Evolutionary conservation across 2,113 vertebrate species (phyloP).

Genomic region (Mobula hypostoma): DNA sequence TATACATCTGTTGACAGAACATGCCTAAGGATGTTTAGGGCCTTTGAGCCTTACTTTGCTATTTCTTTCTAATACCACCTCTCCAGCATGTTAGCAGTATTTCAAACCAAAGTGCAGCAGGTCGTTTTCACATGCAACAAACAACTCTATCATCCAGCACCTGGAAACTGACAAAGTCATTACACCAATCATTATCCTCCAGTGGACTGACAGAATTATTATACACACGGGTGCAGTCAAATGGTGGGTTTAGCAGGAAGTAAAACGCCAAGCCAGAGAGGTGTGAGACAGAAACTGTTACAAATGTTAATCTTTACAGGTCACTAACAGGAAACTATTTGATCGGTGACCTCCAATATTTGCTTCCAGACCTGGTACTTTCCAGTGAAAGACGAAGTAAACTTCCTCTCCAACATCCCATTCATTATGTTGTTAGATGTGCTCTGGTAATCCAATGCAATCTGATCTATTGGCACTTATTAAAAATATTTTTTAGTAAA

Average conservation of each 20-base stretch:
- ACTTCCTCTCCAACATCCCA: background rate
- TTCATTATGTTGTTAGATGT: background rate
- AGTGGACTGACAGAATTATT: slow-evolving; percentile 21
- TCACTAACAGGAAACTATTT: slow-evolving; percentile 28
- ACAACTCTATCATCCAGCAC: background rate
- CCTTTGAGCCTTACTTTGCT: background rate
- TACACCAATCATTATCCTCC: slow-evolving; percentile 16
- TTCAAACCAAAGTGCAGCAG: background rate
- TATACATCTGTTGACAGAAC: background rate
- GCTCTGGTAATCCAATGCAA: background rate
- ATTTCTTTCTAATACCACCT: background rate
- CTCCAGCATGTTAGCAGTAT: background rate
- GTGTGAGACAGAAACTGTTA: slow-evolving; percentile 16
- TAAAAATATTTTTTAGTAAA: slow-evolving; percentile 13
- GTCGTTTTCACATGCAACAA: slow-evolving; percentile 18
- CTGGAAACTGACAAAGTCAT: slow-evolving; percentile 33
- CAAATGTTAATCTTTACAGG: slow-evolving; percentile 23
- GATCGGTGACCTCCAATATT: slow-evolving; percentile 1
- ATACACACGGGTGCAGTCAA: slow-evolving; percentile 31
- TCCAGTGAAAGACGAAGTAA: background rate
- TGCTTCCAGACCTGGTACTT: slow-evolving; percentile 20
- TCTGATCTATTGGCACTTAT: slow-evolving; percentile 33
- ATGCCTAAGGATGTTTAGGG: background rate
- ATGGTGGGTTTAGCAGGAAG: slow-evolving; percentile 5
- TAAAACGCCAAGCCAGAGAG: background rate